phyloP scores from a whole-genome alignment of 2,888 invertebrate species.

The Rhabditoides inermis region DNA sequence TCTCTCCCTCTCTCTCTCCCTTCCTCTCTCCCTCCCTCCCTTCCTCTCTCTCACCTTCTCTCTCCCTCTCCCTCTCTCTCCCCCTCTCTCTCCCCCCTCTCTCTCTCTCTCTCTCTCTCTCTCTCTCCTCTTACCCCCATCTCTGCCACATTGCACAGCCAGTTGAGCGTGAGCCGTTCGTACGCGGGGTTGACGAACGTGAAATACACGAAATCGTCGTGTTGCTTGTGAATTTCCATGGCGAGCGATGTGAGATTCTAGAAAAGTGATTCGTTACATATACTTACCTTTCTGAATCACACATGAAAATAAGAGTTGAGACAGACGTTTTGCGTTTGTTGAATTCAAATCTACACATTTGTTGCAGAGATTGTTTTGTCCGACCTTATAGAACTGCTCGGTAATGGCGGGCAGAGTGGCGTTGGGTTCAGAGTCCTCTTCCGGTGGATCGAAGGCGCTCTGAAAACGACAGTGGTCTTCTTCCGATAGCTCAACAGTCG shows the following conservation, averaged over 20 bases:
- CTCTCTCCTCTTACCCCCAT: not conserved
- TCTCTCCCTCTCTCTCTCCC: not conserved
- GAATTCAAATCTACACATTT: too few relatives aligned
- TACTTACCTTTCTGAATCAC: too few relatives aligned
- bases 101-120: not conserved
- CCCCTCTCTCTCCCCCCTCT: not conserved
- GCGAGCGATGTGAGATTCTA: too few relatives aligned
- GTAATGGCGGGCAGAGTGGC: too few relatives aligned
- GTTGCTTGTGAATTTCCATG: too few relatives aligned
- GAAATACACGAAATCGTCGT: conserved; percentile 16
- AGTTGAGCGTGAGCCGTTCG: conserved; percentile 37
- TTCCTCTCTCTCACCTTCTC: not conserved
- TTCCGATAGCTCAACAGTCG: conserved; percentile 13
- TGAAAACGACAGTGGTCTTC: conserved; percentile 6
- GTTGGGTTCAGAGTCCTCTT: too few relatives aligned
- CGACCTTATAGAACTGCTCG: too few relatives aligned
- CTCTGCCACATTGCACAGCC: not conserved
- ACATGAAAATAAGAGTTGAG: too few relatives aligned
- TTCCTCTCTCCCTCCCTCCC: not conserved
- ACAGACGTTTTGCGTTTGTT: too few relatives aligned
- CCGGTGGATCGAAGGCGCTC: too few relatives aligned
- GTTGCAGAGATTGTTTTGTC: too few relatives aligned
- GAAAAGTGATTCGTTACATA: too few relatives aligned
- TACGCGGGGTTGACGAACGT: conserved; percentile 41
- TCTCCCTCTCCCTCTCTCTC: not conserved